phyloP scores from a whole-genome alignment of 2,888 invertebrate genomes.

The Callimorpha dominula region DNA sequence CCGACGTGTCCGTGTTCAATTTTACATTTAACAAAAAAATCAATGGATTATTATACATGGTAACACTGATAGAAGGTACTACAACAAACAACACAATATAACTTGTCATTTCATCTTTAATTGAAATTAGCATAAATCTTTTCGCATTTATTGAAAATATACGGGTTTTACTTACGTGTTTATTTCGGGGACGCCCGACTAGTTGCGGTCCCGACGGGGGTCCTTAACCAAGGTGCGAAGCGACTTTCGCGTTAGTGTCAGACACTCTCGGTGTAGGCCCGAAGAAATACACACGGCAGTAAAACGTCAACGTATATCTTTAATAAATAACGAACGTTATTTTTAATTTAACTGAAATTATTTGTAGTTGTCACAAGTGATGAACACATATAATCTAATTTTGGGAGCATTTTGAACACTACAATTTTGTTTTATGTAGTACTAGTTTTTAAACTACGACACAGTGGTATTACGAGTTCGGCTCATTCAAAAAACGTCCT shows the following conservation, averaged over 20 bases:
- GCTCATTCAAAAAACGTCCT: no score
- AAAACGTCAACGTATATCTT: neutral
- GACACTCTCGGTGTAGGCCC: no score
- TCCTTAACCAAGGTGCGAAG: no score
- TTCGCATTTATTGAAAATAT: no score
- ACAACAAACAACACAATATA: neutral
- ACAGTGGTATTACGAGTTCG: neutral
- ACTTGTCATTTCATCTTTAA: no score
- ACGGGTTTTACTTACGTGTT: no score
- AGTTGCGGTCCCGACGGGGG: no score
- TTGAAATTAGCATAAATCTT: no score
- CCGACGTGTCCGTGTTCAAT: conserved; percentile 27
- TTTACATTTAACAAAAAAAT: conserved; percentile 24
- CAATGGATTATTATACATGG: neutral
- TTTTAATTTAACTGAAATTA: neutral
- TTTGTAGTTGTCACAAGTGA: neutral
- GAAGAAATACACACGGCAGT: neutral
- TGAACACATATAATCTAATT: neutral
- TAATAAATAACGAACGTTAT: neutral
- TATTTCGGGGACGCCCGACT: no score
- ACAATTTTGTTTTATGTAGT: neutral
- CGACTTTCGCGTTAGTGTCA: no score
- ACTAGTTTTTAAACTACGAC: neutral
- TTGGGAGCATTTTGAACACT: neutral
- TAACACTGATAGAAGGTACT: neutral